Evolutionary conservation across 2,113 vertebrate species (phyloP), one percentile per base, ranked within the genome.

Genomic region (Saimiri boliviensis): DNA sequence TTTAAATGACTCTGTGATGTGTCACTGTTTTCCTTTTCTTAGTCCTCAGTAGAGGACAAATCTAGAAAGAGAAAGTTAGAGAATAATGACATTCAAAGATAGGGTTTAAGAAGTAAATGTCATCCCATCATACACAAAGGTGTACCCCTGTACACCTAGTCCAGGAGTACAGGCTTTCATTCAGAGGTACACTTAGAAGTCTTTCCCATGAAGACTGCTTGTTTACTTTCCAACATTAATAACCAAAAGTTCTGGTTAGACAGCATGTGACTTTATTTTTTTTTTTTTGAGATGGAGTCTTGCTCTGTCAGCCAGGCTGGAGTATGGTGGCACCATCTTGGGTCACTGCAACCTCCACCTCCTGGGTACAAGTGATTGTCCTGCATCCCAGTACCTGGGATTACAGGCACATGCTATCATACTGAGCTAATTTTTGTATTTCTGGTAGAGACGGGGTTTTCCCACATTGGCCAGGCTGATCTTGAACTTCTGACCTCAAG

Each of bases 171-270:
- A 66, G 52, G 32, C n/a, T 47, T 81, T 63, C 49, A 58, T 8
- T 81, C 49, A 96, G 83, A 21, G 47, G 37, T 89, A 32, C 12
- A 6, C 23, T 56, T 0, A 37, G 63, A 86, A 3, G 27, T 58
- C n/a, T 19, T 49, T 30, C 17, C 93, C 45, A 14, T 8, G 32
- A 95, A 56, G 89, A 83, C 23, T 8, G 85, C 0, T 1, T 83
- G 13, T 25, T 96, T 94, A 81, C 86, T 92, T 95, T 13, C 23
- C 66, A 58, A 71, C 32, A 74, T 19, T 16, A 94, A 91, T 0
- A 17, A 94, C 86, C 97, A 83, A 84, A 88, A 86, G 42, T 17
- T 85, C 79, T 91, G 32, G 86, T 37, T 30, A 63, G 76, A 95
- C 81, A 0, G 27, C 35, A 16, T 27, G 27, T 8, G 45, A 77